These are phyloP conservation scores for Notothenia coriiceps DNA, from an alignment of 2,113 vertebrate genomes.

Conservation along the genomic window DNA sequence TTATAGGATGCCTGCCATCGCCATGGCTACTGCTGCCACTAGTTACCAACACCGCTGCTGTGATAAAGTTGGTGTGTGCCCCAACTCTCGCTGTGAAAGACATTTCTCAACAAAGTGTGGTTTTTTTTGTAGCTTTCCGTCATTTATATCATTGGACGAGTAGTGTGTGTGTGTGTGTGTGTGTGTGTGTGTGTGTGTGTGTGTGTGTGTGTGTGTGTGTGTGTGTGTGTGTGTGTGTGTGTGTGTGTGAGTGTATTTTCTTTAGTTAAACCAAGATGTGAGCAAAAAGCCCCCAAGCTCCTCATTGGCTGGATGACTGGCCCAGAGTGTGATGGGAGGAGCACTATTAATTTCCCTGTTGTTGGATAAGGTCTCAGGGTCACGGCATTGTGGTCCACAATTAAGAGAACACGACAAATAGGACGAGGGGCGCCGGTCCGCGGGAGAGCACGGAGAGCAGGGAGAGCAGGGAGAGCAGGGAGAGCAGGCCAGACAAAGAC, in stretches of 20 bases:
- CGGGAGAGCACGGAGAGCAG: conserved; percentile 75
- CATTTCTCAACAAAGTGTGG: conserved; percentile 47
- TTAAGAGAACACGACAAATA: conserved; percentile 82
- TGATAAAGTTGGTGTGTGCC: conserved; percentile 60
- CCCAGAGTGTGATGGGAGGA: conserved; percentile 67
- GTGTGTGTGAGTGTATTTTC: conserved; percentile 12
- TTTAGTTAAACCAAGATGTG: conserved; percentile 31
- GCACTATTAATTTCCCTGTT: conserved; percentile 78
- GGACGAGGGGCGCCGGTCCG: conserved; percentile 68
- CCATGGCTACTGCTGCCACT: conserved; percentile 60
- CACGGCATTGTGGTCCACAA: conserved; percentile 77
- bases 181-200: background rate
- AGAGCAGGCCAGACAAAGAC: conserved; percentile 78
- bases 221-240: too few species aligned
- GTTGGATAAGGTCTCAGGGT: conserved; percentile 77
- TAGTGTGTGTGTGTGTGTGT: conserved; percentile 29
- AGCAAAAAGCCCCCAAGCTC: conserved; percentile 38
- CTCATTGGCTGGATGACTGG: conserved; percentile 70
- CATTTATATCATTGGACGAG: conserved; percentile 62
- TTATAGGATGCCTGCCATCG: conserved; percentile 58
- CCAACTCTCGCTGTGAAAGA: conserved; percentile 49
- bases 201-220: too few species aligned
- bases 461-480: conserved; percentile 75
- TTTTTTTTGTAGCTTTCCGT: conserved; percentile 47
- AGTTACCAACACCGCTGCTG: conserved; percentile 61